A percentile compares a stretch with the other conserved stretches of the same genome.
Evolutionary conservation across 92 coral and sea anemone species (phyloP).

Genomic region (Parazoanthus swiftii): DNA sequence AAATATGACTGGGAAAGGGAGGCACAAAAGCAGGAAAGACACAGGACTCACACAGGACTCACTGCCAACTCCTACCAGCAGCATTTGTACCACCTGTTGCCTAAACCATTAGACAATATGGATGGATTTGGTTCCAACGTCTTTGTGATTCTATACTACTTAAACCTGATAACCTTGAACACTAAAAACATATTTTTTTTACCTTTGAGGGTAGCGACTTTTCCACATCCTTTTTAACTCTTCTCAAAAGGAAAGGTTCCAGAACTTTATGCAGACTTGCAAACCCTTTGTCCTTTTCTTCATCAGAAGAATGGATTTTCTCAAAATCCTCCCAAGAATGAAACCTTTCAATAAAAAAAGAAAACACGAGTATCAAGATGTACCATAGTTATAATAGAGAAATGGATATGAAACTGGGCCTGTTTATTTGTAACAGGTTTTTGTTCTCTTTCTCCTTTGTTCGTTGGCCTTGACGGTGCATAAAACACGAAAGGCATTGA

Average conservation of each 20-base stretch:
- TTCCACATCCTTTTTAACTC: slow-evolving; percentile 99
- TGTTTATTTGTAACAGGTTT: not conserved
- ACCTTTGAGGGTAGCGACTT: slow-evolving; percentile 98
- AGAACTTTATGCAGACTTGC: slow-evolving; percentile 91
- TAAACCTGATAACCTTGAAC: not conserved
- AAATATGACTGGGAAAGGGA: not conserved
- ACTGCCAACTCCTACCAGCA: not conserved
- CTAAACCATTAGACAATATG: not conserved
- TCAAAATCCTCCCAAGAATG: slow-evolving; percentile 97
- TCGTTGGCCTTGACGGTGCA: too few species aligned
- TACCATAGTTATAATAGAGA: too few species aligned
- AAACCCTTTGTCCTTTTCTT: slow-evolving; percentile 87
- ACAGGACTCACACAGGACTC: too few species aligned
- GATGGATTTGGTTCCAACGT: not conserved
- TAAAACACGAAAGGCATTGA: too few species aligned
- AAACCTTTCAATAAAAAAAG: slow-evolving; percentile 59
- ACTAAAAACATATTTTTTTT: not conserved
- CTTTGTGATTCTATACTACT: not conserved
- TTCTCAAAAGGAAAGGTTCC: slow-evolving; percentile 88
- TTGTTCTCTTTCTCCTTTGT: too few species aligned
- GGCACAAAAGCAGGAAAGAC: not conserved
- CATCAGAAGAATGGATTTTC: slow-evolving; percentile 77
- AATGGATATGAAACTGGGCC: too few species aligned
- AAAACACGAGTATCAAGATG: not conserved
- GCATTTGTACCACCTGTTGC: not conserved